Evolutionary conservation across 2,888 invertebrate species (phyloP).

Genomic region (Oxystoma pomonae): DNA sequence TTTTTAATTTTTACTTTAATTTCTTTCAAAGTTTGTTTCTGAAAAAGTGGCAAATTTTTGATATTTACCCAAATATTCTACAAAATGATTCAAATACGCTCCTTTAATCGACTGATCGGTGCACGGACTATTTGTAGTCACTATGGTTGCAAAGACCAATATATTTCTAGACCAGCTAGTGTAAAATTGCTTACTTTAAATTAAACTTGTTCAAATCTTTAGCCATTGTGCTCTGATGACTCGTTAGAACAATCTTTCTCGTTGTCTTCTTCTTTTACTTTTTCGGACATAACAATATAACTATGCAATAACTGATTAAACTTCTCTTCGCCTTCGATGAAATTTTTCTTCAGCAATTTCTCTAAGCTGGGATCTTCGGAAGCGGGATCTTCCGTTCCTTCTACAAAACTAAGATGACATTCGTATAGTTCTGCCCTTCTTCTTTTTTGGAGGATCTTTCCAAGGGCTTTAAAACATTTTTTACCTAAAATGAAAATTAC

Average conservation of each 20-base stretch:
- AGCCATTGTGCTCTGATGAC: too few species aligned
- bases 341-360: conserved; percentile 31
- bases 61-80: too few species aligned
- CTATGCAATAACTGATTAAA: conserved; percentile 30
- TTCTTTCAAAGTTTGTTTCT: too few species aligned
- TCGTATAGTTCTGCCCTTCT: conserved; percentile 39
- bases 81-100: too few species aligned
- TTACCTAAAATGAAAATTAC: conserved; percentile 25
- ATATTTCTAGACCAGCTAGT: too few species aligned
- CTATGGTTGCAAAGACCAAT: too few species aligned
- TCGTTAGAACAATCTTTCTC: background rate
- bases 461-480: conserved; percentile 39
- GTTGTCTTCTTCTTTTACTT: background rate
- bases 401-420: conserved; percentile 33
- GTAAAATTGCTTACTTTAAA: too few species aligned
- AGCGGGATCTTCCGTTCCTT: conserved; percentile 38
- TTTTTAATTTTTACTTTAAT: too few species aligned
- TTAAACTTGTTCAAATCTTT: too few species aligned
- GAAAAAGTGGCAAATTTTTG: too few species aligned
- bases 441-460: conserved; percentile 37
- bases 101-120: too few species aligned
- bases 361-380: conserved; percentile 32
- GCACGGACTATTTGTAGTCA: too few species aligned
- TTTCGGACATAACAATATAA: background rate
- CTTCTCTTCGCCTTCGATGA: conserved; percentile 30